These are phyloP conservation scores for Leptopilina drosophilae DNA, from an alignment of 2,888 invertebrate genomes.

Conservation along the genomic window DNA sequence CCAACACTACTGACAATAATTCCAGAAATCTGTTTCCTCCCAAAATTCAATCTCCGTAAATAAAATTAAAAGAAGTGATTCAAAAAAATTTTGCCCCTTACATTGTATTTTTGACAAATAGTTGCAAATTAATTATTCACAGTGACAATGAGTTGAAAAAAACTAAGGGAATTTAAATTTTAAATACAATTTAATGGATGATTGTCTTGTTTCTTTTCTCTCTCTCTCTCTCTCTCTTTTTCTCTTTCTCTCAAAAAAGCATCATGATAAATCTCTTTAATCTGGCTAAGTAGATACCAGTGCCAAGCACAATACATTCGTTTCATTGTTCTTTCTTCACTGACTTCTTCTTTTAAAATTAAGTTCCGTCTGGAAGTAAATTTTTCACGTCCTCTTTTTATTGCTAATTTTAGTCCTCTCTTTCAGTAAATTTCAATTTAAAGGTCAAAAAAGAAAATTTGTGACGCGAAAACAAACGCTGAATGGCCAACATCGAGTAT, in stretches of 20 bases:
- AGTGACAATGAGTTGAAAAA: not conserved
- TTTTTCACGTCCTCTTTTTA: not conserved
- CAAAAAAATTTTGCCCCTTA: too few relatives aligned
- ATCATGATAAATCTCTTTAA: conserved; percentile 29
- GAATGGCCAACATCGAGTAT: too few relatives aligned
- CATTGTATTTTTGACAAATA: too few relatives aligned
- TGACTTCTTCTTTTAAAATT: conserved; percentile 4
- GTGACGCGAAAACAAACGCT: too few relatives aligned
- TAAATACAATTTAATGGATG: not conserved
- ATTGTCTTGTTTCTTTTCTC: conserved; percentile 1
- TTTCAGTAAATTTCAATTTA: too few relatives aligned
- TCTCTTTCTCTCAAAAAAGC: not conserved
- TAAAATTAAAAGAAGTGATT: too few relatives aligned
- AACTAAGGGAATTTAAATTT: conserved; percentile 8
- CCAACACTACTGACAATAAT: too few relatives aligned
- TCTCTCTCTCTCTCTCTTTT: not conserved
- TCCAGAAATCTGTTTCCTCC: too few relatives aligned
- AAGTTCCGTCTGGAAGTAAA: not conserved
- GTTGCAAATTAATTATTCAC: too few relatives aligned
- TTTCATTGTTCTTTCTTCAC: conserved; percentile 5
- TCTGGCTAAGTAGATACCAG: conserved; percentile 27
- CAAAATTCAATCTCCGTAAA: too few relatives aligned
- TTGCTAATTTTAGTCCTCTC: not conserved
- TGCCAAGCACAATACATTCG: not conserved
- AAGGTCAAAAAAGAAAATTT: too few relatives aligned